Conservation (phyloP, 2,113 vertebrate species). For the Pseudolaguvia tuberculata region DNA sequence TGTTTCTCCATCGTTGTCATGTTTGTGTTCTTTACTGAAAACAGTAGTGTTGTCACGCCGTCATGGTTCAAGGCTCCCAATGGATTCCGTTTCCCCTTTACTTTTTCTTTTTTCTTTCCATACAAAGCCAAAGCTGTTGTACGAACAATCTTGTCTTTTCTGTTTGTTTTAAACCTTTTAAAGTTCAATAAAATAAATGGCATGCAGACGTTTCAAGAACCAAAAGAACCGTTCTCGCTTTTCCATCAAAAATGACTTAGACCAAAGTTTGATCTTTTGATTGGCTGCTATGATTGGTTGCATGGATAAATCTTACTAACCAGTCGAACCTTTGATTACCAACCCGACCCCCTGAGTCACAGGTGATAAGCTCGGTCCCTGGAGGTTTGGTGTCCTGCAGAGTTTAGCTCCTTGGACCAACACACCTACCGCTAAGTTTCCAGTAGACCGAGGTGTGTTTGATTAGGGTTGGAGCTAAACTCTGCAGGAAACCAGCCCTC, state of each 20-base stretch:
- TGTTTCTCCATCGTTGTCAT: conserved; percentile 54
- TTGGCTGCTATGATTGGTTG: conserved; percentile 46
- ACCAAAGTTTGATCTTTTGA: conserved; percentile 3
- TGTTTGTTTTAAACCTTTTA: neutral
- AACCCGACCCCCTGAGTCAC: no score
- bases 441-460: no score
- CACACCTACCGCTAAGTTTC: no score
- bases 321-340: conserved; percentile 37
- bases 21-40: conserved; percentile 52
- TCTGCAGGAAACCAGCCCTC: no score
- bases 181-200: neutral
- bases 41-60: conserved; percentile 65
- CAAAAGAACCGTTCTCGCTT: no score
- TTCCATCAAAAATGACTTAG: no score
- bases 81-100: neutral
- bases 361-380: no score
- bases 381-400: no score
- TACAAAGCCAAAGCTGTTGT: conserved; percentile 51
- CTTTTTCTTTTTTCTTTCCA: conserved; percentile 31
- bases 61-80: conserved; percentile 43
- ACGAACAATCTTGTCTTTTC: conserved; percentile 28
- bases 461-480: no score
- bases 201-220: conserved; percentile 4
- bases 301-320: conserved; percentile 14
- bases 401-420: no score